Evolutionary conservation across 2,797 vertebrate species (phyloP).

Genomic region (Tauraco hartlaubi): DNA sequence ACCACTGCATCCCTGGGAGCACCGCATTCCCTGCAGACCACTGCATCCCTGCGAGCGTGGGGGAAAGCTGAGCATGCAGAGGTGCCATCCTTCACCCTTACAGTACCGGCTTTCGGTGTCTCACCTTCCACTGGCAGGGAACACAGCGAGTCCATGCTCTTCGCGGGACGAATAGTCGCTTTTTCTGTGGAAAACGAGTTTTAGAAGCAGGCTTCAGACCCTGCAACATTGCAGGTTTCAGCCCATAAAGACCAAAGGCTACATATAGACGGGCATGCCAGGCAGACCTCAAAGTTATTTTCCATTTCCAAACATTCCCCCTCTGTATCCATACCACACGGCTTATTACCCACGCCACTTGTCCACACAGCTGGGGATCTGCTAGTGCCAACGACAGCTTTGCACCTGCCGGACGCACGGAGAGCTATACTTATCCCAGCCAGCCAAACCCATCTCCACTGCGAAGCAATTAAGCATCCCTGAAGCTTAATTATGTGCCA

Average conservation of each 20-base stretch:
- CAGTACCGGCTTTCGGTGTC: neutral
- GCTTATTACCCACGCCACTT: constrained; percentile 46
- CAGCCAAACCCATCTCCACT: constrained; percentile 24
- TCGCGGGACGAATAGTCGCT: constrained; percentile 91
- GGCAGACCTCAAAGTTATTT: neutral
- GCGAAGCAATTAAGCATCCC: neutral
- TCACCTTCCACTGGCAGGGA: constrained; percentile 93
- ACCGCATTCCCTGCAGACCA: too few relatives aligned
- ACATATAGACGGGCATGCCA: neutral
- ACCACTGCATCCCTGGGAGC: too few relatives aligned
- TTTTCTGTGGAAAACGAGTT: constrained; percentile 86
- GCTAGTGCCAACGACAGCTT: constrained; percentile 45
- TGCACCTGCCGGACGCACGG: constrained; percentile 56
- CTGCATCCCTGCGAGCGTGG: neutral
- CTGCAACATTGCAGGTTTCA: neutral
- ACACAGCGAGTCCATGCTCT: constrained; percentile 98
- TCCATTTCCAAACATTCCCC: constrained; percentile 14
- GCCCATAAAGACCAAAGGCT: constrained; percentile 1
- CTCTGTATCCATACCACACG: neutral
- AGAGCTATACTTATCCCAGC: constrained; percentile 65
- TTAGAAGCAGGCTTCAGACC: constrained; percentile 37
- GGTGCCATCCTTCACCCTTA: neutral
- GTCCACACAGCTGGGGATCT: constrained; percentile 54
- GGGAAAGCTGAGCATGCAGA: neutral
- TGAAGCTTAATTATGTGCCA: neutral